Conservation (phyloP, 2,797 vertebrate species). For the Sebastes trivittatus region DNA sequence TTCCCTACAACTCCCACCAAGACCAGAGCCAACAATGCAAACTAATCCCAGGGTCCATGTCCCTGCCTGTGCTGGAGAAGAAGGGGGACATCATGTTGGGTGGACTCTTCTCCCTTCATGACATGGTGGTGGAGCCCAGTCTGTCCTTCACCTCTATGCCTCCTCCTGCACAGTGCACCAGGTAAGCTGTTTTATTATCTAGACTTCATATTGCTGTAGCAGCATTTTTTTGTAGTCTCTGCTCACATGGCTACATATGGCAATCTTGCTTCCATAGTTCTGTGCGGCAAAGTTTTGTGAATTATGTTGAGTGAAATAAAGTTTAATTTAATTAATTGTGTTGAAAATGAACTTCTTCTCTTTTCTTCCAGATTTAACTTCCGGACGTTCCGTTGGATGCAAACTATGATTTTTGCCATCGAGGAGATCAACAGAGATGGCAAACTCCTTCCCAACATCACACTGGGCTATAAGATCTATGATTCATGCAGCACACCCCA, state of each 20-base stretch:
- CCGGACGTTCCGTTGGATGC: slow-evolving; percentile 86
- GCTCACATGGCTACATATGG: not conserved
- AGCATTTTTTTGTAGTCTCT: not conserved
- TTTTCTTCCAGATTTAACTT: slow-evolving; percentile 80
- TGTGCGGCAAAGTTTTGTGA: not conserved
- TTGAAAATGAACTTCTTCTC: not conserved
- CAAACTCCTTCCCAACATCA: slow-evolving; percentile 78
- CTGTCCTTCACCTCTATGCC: slow-evolving; percentile 73
- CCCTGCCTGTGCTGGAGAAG: slow-evolving; percentile 73
- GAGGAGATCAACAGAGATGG: slow-evolving; percentile 83
- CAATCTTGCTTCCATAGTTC: not conserved
- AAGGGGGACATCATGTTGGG: slow-evolving; percentile 80
- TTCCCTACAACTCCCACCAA: slow-evolving; percentile 35
- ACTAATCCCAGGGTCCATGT: slow-evolving; percentile 52
- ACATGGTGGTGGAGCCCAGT: slow-evolving; percentile 72
- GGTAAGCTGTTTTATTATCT: slow-evolving; percentile 59
- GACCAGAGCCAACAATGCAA: slow-evolving; percentile 61
- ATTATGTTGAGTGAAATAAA: not conserved
- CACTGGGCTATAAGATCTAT: slow-evolving; percentile 84
- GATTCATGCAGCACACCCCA: slow-evolving; percentile 84
- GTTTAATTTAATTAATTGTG: not conserved
- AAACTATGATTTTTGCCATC: slow-evolving; percentile 86
- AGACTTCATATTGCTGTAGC: not conserved
- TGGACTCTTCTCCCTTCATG: slow-evolving; percentile 85
- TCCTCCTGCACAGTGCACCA: slow-evolving; percentile 69